These are phyloP conservation scores for Pinctada fucata DNA, from an alignment of 2,888 invertebrate species.

Conservation along the genomic window DNA sequence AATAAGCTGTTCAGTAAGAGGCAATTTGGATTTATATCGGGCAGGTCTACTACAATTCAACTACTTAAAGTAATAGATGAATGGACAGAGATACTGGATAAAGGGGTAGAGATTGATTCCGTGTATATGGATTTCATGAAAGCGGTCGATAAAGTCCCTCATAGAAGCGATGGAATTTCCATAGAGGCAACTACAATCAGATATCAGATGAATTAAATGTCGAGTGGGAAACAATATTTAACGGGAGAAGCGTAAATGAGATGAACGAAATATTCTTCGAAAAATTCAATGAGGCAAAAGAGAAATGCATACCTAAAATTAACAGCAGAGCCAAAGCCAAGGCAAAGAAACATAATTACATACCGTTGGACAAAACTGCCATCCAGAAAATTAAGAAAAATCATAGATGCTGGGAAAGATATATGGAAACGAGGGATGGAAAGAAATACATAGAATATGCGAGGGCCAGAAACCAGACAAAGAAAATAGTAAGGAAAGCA, in stretches of 20 bases:
- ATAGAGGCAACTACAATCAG: background rate
- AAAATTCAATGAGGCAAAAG: background rate
- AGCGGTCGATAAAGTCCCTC: conserved; percentile 30
- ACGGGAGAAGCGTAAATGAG: background rate
- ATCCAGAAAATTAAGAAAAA: background rate
- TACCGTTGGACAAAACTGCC: background rate
- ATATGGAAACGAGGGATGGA: background rate
- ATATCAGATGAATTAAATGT: background rate
- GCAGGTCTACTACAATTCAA: conserved; percentile 30
- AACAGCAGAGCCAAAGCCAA: background rate
- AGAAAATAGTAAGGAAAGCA: conserved; percentile 1
- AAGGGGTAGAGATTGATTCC: conserved; percentile 5
- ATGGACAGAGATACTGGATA: conserved; percentile 24
- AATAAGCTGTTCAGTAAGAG: conserved; percentile 4
- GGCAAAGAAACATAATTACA: background rate
- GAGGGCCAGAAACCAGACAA: background rate
- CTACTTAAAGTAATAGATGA: conserved; percentile 26
- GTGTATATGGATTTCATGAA: conserved; percentile 26
- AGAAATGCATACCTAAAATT: background rate
- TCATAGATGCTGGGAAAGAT: background rate
- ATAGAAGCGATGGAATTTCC: background rate
- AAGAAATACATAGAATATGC: conserved; percentile 12
- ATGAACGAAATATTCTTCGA: background rate
- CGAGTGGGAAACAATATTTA: background rate
- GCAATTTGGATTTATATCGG: conserved; percentile 34